Percentiles rank a stretch among this genome's conserved stretches.
Conservation (phyloP, 2,888 invertebrate genomes). For the Heliconius cydno region DNA sequence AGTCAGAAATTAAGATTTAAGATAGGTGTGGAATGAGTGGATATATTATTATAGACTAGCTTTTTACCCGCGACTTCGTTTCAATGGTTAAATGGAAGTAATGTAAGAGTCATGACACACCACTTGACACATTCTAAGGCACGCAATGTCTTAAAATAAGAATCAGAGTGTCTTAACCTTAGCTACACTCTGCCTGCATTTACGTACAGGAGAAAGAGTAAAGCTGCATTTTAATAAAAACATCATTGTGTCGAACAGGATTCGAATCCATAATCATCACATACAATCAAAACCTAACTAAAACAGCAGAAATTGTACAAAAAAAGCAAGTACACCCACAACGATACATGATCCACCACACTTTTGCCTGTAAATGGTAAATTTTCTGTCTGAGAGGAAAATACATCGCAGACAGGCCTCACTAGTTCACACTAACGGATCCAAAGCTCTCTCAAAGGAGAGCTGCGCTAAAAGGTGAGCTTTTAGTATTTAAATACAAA, state of each 20-base stretch:
- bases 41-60: background rate
- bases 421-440: conserved; percentile 5
- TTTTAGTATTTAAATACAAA: conserved; percentile 17
- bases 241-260: too few species aligned
- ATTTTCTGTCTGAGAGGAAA: conserved; percentile 15
- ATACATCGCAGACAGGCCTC: background rate
- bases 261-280: background rate
- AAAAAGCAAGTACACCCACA: background rate
- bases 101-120: background rate
- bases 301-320: background rate
- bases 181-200: too few species aligned
- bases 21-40: background rate
- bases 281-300: background rate
- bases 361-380: conserved; percentile 1
- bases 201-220: too few species aligned
- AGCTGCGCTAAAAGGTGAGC: conserved; percentile 6
- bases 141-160: too few species aligned
- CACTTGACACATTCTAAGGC: too few species aligned
- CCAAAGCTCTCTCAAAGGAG: conserved; percentile 9
- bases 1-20: background rate
- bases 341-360: background rate
- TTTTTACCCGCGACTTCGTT: too few species aligned
- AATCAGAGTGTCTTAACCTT: too few species aligned
- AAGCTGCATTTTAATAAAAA: too few species aligned
- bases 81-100: too few species aligned